Percentiles rank a stretch among this genome's conserved stretches.
These are phyloP conservation scores for Tenodera sinensis DNA, from an alignment of 2,888 invertebrate genomes.

Conservation along the genomic window DNA sequence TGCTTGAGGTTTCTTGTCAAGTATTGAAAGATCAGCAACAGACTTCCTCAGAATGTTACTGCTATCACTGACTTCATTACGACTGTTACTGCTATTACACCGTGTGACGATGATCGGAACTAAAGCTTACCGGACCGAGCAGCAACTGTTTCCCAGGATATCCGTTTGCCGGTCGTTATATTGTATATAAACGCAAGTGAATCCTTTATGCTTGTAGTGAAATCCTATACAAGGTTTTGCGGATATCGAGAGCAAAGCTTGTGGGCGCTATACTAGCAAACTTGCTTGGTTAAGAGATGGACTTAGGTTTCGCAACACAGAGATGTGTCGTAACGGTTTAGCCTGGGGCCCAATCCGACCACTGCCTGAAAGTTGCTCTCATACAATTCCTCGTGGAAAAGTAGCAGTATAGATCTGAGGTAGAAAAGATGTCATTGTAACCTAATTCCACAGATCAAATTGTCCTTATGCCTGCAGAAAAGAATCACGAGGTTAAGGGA, in stretches of 20 bases:
- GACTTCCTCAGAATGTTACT: too few relatives aligned
- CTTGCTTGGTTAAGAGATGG: neutral
- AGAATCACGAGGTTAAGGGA: too few relatives aligned
- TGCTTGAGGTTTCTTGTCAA: too few relatives aligned
- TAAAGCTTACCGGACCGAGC: neutral
- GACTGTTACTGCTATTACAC: too few relatives aligned
- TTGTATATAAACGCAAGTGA: neutral
- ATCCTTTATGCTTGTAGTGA: neutral
- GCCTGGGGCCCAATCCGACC: neutral
- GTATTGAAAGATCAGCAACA: too few relatives aligned
- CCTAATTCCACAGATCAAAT: too few relatives aligned
- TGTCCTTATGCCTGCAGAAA: too few relatives aligned
- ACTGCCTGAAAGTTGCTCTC: neutral
- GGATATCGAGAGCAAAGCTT: neutral
- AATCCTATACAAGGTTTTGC: neutral
- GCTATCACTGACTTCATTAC: too few relatives aligned
- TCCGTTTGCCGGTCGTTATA: neutral
- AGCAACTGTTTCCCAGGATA: neutral
- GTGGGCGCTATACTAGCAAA: neutral
- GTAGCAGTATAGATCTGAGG: neutral
- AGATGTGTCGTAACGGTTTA: neutral
- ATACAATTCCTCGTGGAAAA: neutral
- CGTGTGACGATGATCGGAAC: neutral
- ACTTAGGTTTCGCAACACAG: neutral
- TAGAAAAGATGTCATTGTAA: neutral